phyloP scores from a whole-genome alignment of 2,888 invertebrate species.

The Glaucopsyche alexis region DNA sequence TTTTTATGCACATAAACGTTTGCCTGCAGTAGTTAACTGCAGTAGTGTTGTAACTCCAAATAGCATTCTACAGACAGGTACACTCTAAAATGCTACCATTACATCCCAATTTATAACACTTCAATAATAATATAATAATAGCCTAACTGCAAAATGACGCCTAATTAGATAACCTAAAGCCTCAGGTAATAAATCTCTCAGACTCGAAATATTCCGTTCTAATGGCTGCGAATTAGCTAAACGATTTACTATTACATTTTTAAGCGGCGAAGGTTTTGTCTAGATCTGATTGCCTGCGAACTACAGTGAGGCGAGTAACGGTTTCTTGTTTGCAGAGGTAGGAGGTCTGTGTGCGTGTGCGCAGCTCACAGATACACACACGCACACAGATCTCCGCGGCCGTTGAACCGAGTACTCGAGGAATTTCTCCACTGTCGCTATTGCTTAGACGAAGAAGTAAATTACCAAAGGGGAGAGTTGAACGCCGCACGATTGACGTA shows the following conservation, averaged over 20 bases:
- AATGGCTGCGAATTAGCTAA: slow-evolving; percentile 17
- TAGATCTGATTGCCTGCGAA: slow-evolving; percentile 32
- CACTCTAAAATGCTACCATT: too few relatives aligned
- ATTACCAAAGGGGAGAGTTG: slow-evolving; percentile 52
- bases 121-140: background rate
- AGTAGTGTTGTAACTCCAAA: too few relatives aligned
- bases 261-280: slow-evolving; percentile 27
- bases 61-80: too few relatives aligned
- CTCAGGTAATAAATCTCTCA: background rate
- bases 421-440: slow-evolving; percentile 69
- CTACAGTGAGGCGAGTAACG: slow-evolving; percentile 59
- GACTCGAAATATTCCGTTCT: background rate
- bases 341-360: slow-evolving; percentile 64
- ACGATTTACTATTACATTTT: slow-evolving; percentile 8
- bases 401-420: slow-evolving; percentile 78
- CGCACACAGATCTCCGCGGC: slow-evolving; percentile 60
- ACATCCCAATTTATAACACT: too few relatives aligned
- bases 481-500: background rate
- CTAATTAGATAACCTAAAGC: background rate
- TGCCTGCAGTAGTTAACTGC: too few relatives aligned
- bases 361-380: slow-evolving; percentile 58
- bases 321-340: slow-evolving; percentile 74
- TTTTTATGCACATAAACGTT: too few relatives aligned
- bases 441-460: slow-evolving; percentile 61
- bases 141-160: background rate